These are phyloP conservation scores for Maccullochella peelii DNA, from an alignment of 2,113 vertebrate genomes.

Conservation along the genomic window DNA sequence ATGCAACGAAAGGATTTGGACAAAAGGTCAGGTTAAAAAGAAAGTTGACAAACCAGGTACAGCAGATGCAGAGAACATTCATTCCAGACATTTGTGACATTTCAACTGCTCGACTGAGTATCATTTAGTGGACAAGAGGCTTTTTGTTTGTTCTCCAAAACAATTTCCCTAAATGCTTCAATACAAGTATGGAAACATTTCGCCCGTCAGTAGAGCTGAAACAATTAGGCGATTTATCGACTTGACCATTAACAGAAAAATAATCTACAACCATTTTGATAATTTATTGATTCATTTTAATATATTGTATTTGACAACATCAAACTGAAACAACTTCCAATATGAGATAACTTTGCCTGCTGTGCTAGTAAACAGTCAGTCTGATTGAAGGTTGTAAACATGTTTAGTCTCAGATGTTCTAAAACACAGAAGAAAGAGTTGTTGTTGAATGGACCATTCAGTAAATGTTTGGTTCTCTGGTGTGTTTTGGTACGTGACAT, in stretches of 20 bases:
- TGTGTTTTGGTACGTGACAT: conserved; percentile 67
- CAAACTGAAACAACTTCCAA: neutral
- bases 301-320: too few relatives aligned
- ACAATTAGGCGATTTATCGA: neutral
- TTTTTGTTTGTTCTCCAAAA: neutral
- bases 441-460: conserved; percentile 41
- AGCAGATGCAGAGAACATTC: neutral
- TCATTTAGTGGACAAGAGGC: neutral
- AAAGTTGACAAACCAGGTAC: conserved; percentile 7
- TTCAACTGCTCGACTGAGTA: neutral
- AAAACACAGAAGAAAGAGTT: conserved; percentile 11
- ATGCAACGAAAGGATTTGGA: neutral
- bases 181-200: neutral
- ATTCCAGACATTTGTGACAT: neutral
- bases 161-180: neutral
- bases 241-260: too few relatives aligned
- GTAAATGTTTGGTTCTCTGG: conserved; percentile 36
- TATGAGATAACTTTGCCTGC: neutral
- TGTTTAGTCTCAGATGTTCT: conserved; percentile 13
- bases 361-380: neutral
- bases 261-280: too few relatives aligned
- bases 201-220: neutral
- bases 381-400: conserved; percentile 27
- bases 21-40: neutral
- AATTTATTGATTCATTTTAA: neutral